phyloP scores from a whole-genome alignment of 2,113 vertebrate genomes.

The Bubo scandiacus region DNA sequence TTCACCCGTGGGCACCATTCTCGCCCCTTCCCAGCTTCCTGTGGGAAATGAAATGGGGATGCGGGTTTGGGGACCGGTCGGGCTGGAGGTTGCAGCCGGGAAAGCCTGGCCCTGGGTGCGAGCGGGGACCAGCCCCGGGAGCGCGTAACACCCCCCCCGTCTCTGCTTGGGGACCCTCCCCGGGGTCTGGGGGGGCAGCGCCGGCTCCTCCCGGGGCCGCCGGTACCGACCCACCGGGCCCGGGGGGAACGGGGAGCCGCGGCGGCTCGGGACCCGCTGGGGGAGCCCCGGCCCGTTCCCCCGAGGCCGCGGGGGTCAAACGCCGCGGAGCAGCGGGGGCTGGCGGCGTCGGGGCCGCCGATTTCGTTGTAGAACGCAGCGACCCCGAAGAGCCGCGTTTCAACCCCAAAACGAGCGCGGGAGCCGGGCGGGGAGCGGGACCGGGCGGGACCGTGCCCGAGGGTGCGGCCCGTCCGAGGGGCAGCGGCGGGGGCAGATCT shows the following conservation, averaged over 20 bases:
- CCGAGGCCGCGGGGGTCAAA: background rate
- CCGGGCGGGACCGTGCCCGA: background rate
- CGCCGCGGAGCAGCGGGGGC: background rate
- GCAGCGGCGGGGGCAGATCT: background rate
- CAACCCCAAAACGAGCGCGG: background rate
- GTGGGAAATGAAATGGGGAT: background rate
- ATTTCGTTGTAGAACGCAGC: constrained; percentile 7
- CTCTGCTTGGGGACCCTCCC: background rate
- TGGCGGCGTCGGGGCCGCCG: background rate
- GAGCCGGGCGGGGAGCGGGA: background rate
- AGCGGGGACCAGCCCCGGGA: background rate
- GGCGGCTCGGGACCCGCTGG: rapidly evolving
- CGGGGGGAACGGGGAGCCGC: background rate
- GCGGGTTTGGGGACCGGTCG: background rate
- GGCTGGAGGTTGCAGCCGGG: background rate
- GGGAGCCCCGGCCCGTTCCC: background rate
- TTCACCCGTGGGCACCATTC: too few relatives aligned
- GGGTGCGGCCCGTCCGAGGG: background rate
- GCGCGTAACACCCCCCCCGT: rapidly evolving
- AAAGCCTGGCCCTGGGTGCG: background rate
- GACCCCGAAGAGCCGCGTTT: background rate
- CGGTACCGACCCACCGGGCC: background rate
- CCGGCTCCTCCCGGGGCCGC: background rate
- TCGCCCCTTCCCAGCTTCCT: background rate
- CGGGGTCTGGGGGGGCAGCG: background rate